Evolutionary conservation across 1,140 invertebrate genomes (phyloP).

Genomic region (Magallana ariakensis): DNA sequence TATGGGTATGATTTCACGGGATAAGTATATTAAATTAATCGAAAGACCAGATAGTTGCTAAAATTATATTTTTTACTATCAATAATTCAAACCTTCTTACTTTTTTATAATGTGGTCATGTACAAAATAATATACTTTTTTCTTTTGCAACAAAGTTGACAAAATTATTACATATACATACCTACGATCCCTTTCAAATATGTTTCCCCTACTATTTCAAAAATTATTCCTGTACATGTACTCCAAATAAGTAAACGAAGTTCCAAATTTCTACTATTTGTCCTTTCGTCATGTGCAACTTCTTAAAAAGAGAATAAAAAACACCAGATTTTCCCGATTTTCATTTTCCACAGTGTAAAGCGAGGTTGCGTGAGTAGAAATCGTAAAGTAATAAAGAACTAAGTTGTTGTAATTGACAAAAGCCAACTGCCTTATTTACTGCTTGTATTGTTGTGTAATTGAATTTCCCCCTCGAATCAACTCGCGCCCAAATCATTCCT

Average conservation of each 20-base stretch:
- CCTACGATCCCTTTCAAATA: neutral
- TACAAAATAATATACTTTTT: too few species aligned
- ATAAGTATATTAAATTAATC: too few species aligned
- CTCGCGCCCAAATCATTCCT: neutral
- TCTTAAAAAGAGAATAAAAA: neutral
- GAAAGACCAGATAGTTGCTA: too few species aligned
- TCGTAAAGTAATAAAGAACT: constrained; percentile 18
- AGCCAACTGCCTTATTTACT: constrained; percentile 30
- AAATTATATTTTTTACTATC: too few species aligned
- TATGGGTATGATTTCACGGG: too few species aligned
- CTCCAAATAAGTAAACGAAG: too few species aligned
- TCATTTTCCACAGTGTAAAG: neutral
- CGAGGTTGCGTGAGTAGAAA: neutral
- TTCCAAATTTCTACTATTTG: too few species aligned
- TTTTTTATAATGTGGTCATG: too few species aligned
- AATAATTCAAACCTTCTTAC: too few species aligned
- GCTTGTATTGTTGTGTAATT: constrained; percentile 31
- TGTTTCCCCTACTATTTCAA: neutral
- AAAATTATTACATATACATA: too few species aligned
- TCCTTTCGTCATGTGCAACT: neutral
- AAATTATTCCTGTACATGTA: too few species aligned
- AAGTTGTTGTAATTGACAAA: constrained; percentile 7
- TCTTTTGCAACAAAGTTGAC: too few species aligned
- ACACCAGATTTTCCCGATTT: neutral
- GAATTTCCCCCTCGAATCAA: constrained; percentile 12